These are phyloP conservation scores for Etheostoma nigrum DNA, from an alignment of 2,797 vertebrate genomes.

Conservation along the genomic window DNA sequence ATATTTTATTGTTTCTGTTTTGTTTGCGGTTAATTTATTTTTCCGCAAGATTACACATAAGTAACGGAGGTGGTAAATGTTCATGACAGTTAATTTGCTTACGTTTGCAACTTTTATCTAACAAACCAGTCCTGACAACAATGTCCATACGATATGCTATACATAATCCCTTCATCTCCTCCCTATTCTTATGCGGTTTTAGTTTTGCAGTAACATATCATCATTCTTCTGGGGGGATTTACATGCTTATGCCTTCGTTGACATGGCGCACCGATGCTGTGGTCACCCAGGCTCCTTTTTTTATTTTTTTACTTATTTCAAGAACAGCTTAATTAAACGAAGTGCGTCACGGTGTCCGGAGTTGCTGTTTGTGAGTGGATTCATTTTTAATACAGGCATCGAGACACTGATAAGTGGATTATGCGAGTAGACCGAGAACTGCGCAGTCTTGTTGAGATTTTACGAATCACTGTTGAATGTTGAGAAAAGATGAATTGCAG, in stretches of 20 bases:
- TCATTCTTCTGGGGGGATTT: background rate
- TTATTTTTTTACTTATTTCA: background rate
- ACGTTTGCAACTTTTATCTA: constrained; percentile 43
- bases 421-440: constrained; percentile 3
- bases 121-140: background rate
- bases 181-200: background rate
- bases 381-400: background rate
- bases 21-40: background rate
- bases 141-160: too few relatives aligned
- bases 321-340: background rate
- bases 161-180: background rate
- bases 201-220: background rate
- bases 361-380: background rate
- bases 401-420: constrained; percentile 1
- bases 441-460: constrained; percentile 3
- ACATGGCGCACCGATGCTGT: background rate
- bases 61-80: background rate
- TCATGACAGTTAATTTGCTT: background rate
- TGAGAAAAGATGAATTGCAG: background rate
- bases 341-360: constrained; percentile 60
- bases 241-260: background rate
- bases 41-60: background rate
- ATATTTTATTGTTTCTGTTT: background rate
- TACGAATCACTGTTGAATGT: background rate
- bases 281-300: background rate